phyloP scores from a whole-genome alignment of 2,113 vertebrate species.

The Semnornis frantzii region DNA sequence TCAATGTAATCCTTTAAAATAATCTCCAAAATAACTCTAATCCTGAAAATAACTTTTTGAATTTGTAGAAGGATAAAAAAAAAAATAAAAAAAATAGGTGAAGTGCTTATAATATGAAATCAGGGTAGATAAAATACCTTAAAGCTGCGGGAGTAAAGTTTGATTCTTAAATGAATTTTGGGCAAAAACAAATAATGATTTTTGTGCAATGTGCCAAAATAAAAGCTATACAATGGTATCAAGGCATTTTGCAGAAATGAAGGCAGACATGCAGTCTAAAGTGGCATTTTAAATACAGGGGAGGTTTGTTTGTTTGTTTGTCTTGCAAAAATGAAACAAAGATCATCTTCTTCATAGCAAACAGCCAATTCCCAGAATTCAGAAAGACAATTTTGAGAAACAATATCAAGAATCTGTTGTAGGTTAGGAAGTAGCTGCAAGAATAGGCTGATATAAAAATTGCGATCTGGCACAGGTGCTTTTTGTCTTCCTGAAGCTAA shows the following conservation, averaged over 20 bases:
- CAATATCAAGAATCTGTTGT: not conserved
- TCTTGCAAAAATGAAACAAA: not conserved
- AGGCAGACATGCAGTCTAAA: not conserved
- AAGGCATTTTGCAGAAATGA: not conserved
- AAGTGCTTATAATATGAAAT: constrained; percentile 3
- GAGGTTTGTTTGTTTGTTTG: not conserved
- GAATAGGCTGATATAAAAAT: not conserved
- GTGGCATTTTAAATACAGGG: not conserved
- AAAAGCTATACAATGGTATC: not conserved
- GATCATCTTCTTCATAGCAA: not conserved
- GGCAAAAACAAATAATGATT: too few relatives aligned
- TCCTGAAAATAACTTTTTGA: constrained; percentile 53
- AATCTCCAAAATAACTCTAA: constrained; percentile 52
- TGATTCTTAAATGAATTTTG: not conserved
- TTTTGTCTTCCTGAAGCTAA: not conserved
- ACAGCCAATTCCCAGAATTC: not conserved
- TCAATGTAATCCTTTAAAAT: constrained; percentile 49
- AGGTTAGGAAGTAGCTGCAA: not conserved
- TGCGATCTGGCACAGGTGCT: not conserved
- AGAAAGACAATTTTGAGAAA: not conserved
- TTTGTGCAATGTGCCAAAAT: not conserved
- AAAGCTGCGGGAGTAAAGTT: not conserved
- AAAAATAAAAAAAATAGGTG: constrained; percentile 19
- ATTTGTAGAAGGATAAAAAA: constrained; percentile 21
- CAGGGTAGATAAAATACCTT: not conserved